phyloP scores from a whole-genome alignment of 2,113 vertebrate species.

The Camelus bactrianus region DNA sequence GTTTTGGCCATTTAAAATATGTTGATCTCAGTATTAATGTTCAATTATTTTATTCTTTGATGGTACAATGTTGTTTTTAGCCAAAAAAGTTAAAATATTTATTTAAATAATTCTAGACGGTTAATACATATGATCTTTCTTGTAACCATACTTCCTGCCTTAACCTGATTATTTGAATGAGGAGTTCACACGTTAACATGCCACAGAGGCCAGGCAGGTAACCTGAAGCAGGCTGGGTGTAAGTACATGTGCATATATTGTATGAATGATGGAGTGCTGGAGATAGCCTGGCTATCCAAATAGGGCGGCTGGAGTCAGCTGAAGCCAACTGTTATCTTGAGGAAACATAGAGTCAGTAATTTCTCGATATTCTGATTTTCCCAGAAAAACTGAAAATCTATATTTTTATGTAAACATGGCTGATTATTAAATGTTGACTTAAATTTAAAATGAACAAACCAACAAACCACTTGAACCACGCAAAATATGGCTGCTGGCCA shows the following conservation, averaged over 20 bases:
- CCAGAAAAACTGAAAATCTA: slow-evolving; percentile 34
- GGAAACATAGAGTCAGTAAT: slow-evolving; percentile 12
- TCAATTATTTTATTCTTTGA: slow-evolving; percentile 38
- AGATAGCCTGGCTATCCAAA: background rate
- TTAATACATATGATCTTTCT: background rate
- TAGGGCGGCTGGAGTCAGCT: background rate
- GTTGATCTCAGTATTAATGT: background rate
- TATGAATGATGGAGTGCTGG: background rate
- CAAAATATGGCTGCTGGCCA: slow-evolving; percentile 28
- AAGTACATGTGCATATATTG: too few species aligned
- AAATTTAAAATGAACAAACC: slow-evolving; percentile 39
- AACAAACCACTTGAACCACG: slow-evolving; percentile 32
- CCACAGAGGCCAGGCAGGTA: background rate
- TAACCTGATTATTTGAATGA: background rate
- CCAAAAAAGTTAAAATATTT: slow-evolving; percentile 38
- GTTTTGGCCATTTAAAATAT: slow-evolving; percentile 2
- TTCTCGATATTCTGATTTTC: slow-evolving; percentile 36
- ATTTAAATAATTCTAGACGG: background rate
- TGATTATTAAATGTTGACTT: slow-evolving; percentile 45
- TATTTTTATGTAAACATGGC: slow-evolving; percentile 28
- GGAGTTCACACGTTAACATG: background rate
- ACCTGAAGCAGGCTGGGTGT: background rate
- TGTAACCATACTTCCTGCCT: background rate
- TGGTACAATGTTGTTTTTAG: background rate
- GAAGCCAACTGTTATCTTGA: background rate